Base-by-base conservation (phyloP, 1,140 invertebrate genomes). In the Phthorimaea operculella region DNA sequence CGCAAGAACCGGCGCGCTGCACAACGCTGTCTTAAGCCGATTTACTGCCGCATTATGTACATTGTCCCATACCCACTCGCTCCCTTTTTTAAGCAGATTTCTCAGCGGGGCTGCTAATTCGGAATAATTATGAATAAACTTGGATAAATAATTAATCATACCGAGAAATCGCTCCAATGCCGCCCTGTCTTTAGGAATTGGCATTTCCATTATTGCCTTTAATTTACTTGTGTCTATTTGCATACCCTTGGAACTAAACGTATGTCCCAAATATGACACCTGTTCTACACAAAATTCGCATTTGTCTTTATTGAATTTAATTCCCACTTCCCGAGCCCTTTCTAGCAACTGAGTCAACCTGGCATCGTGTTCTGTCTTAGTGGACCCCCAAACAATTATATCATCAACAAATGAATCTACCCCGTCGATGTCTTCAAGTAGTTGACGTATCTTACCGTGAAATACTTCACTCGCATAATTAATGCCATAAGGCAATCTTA, bases 101-200 rank as follows among this genome's bases (percentile, higher is more conserved):
- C 53, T 14, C 18, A 54, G 21, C 18, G 39, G 68, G 47, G 55
- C 57, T 8, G 78, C 76, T 8, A 67, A 28, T 42, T 76, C 60
- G 12, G 79, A 74, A 14, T 79, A 64, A 57, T 86, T 76, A 12
- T 62, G 66, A 21, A 85, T 73, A 64, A 74, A 85, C 54, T 12
- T 54, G 10, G 42, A 12, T 2, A 83, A 42, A 63, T 71, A 81
- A 57, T 76, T 83, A n/a, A 76, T 59, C 57, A 83, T 67, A 4
- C 82, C 82, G 34, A 86, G 51, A 56, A 85, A 66, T 61, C 62
- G 61, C 49, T 68, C 52, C 4, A 87, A 50, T 33, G 54, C 14
- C 33, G 10, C 7, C 16, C 47, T 55, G 33, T 55, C 47, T 11
- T 17, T 5, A 8, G 74, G 72, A 34, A 7, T 18, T 36, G 60